Evolutionary conservation across 2,113 vertebrate genomes (phyloP).

Genomic region (Myotis yumanensis): DNA sequence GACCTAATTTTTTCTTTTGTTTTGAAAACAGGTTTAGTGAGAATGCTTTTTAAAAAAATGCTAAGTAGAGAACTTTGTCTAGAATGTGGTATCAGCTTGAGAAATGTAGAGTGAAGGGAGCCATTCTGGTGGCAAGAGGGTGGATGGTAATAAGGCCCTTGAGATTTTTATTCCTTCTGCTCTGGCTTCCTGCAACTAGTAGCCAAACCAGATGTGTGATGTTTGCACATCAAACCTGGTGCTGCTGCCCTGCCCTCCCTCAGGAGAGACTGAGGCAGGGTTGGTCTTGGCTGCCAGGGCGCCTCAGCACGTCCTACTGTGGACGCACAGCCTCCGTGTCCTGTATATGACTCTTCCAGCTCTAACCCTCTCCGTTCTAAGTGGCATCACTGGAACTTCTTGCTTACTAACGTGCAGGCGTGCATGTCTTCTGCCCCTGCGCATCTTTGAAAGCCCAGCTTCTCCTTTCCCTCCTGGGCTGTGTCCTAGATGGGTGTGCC

Average conservation of each 20-base stretch:
- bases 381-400: background rate
- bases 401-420: background rate
- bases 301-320: background rate
- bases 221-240: background rate
- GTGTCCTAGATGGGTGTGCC: background rate
- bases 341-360: background rate
- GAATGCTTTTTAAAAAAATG: background rate
- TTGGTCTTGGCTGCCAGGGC: background rate
- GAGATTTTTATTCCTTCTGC: background rate
- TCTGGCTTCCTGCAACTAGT: background rate
- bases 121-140: background rate
- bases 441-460: background rate
- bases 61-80: background rate
- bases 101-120: background rate
- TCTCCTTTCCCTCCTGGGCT: background rate
- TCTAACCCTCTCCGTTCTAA: background rate
- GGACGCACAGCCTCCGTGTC: background rate
- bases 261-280: background rate
- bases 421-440: background rate
- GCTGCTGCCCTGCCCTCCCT: background rate
- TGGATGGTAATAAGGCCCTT: background rate
- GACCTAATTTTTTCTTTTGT: background rate
- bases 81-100: background rate
- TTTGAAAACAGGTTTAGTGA: slow-evolving; percentile 1
- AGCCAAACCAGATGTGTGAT: background rate